phyloP scores from a whole-genome alignment of 1,140 invertebrate genomes.

The Zaprionus capensis region DNA sequence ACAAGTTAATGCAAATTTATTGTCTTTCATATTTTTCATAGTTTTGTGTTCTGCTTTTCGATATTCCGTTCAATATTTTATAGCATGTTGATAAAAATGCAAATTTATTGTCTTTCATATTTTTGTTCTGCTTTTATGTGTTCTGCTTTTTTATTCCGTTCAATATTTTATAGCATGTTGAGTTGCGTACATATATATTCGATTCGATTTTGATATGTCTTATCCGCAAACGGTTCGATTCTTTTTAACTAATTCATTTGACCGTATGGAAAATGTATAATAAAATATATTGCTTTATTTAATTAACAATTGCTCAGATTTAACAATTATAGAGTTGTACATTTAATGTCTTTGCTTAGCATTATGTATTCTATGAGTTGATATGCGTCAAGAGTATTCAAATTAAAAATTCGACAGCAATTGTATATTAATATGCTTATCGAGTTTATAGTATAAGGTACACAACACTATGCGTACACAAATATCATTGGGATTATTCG shows the following conservation, averaged over 20 bases:
- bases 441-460: neutral
- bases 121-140: neutral
- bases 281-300: slow-evolving; percentile 48
- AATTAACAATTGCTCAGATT: slow-evolving; percentile 31
- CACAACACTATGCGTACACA: neutral
- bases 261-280: neutral
- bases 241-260: neutral
- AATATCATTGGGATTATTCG: slow-evolving; percentile 14
- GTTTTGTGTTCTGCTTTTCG: neutral
- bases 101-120: neutral
- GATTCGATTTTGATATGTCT: neutral
- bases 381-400: slow-evolving; percentile 1
- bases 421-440: neutral
- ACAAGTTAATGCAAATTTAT: neutral
- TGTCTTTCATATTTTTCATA: neutral
- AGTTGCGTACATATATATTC: neutral
- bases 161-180: neutral
- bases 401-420: neutral
- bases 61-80: neutral
- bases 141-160: neutral
- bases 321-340: slow-evolving; percentile 24
- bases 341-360: slow-evolving; percentile 24
- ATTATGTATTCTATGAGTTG: neutral
- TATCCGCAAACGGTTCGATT: neutral
- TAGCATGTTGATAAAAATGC: neutral